These are phyloP conservation scores for Luehdorfia chinensis DNA, from an alignment of 1,140 invertebrate genomes.

Conservation along the genomic window DNA sequence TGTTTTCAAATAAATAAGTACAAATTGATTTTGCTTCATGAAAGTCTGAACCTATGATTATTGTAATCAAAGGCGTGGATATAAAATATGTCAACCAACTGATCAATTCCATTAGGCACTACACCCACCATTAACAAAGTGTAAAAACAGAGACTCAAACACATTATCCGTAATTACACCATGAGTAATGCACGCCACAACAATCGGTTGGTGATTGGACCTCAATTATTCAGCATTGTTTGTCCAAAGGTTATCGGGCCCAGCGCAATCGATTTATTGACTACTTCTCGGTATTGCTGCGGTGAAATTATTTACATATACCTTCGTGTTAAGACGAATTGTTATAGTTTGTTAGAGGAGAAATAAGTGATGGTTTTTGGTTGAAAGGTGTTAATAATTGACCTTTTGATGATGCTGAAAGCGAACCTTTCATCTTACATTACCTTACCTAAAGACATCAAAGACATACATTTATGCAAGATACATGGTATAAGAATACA, in stretches of 20 bases:
- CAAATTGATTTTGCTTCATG: too few species aligned
- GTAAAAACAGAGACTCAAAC: conserved; percentile 1
- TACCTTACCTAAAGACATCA: too few species aligned
- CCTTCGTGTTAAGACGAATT: too few species aligned
- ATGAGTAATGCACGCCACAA: background rate
- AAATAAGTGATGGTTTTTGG: too few species aligned
- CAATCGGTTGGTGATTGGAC: conserved; percentile 9
- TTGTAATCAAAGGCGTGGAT: background rate
- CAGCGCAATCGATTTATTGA: conserved; percentile 1
- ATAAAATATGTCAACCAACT: background rate
- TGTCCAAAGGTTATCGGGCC: conserved; percentile 10
- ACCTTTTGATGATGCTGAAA: too few species aligned
- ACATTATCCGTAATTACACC: conserved; percentile 10
- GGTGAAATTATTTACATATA: too few species aligned
- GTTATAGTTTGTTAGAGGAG: too few species aligned
- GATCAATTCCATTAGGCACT: background rate
- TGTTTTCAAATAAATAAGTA: too few species aligned
- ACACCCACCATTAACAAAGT: background rate
- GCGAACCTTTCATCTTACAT: too few species aligned
- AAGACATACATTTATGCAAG: too few species aligned
- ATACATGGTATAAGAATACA: too few species aligned
- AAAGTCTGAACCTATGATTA: background rate
- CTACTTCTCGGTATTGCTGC: background rate
- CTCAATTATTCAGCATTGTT: conserved; percentile 14
- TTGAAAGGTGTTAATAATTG: too few species aligned